These are phyloP conservation scores for Zaprionus kolodkinae DNA, from an alignment of 1,140 invertebrate genomes.

Conservation along the genomic window DNA sequence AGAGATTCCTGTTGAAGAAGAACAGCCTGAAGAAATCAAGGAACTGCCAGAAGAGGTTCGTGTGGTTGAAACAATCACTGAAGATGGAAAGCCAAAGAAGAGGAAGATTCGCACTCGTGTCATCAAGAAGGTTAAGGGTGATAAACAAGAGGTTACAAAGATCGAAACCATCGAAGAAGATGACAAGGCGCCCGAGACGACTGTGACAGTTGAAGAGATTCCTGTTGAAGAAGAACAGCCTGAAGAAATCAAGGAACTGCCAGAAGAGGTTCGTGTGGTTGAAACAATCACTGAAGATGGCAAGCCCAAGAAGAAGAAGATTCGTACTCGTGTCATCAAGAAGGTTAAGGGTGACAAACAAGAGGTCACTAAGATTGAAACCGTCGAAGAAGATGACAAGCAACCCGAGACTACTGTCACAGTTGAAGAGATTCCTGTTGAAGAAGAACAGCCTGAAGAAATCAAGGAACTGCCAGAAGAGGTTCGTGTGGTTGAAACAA, in stretches of 20 bases:
- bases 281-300: slow-evolving; percentile 24
- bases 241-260: slow-evolving; percentile 34
- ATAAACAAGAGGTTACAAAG: slow-evolving; percentile 76
- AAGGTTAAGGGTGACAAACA: slow-evolving; percentile 73
- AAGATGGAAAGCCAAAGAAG: slow-evolving; percentile 29
- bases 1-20: slow-evolving; percentile 39
- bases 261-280: slow-evolving; percentile 33
- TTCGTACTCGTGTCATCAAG: slow-evolving; percentile 65
- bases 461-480: slow-evolving; percentile 38
- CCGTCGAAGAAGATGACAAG: slow-evolving; percentile 83
- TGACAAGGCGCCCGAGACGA: slow-evolving; percentile 73
- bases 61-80: slow-evolving; percentile 19
- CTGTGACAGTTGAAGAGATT: slow-evolving; percentile 57
- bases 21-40: slow-evolving; percentile 31
- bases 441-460: slow-evolving; percentile 31
- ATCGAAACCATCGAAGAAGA: slow-evolving; percentile 84
- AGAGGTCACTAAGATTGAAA: slow-evolving; percentile 80
- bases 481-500: slow-evolving; percentile 21
- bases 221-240: slow-evolving; percentile 28
- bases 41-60: slow-evolving; percentile 39
- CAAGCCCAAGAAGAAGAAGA: slow-evolving; percentile 37
- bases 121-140: slow-evolving; percentile 71
- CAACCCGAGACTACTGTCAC: slow-evolving; percentile 71
- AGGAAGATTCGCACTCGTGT: slow-evolving; percentile 60
- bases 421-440: slow-evolving; percentile 47